Conservation (phyloP, 2,113 vertebrate genomes). For the Ammodytes dubius region DNA sequence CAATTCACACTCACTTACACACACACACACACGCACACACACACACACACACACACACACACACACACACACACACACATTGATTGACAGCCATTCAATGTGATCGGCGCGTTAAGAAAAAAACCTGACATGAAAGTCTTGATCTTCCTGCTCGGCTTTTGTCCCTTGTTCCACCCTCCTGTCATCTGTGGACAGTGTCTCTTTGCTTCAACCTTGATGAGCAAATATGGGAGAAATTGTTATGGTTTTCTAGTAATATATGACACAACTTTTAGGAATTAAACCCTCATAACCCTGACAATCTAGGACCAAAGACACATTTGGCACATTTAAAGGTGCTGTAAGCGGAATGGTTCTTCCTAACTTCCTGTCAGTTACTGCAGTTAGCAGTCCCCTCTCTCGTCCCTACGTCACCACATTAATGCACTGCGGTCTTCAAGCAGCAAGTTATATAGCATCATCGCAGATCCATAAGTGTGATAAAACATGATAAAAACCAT, state of each 20-base stretch:
- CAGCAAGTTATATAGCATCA: too few species aligned
- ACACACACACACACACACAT: slow-evolving; percentile 49
- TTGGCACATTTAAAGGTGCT: too few species aligned
- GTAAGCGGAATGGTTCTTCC: too few species aligned
- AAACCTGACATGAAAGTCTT: slow-evolving; percentile 1
- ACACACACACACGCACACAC: slow-evolving; percentile 46
- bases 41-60: slow-evolving; percentile 48
- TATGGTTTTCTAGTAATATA: not conserved
- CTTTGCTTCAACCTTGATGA: not conserved
- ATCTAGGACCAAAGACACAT: not conserved
- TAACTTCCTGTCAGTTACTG: too few species aligned
- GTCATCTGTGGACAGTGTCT: not conserved
- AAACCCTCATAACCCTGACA: not conserved
- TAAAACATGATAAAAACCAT: too few species aligned
- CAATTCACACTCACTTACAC: slow-evolving; percentile 51
- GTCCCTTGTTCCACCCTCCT: not conserved
- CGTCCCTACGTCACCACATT: too few species aligned
- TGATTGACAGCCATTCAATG: slow-evolving; percentile 43
- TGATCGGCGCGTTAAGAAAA: slow-evolving; percentile 2
- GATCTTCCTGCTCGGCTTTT: slow-evolving; percentile 3
- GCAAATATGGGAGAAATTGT: not conserved
- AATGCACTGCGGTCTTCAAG: too few species aligned
- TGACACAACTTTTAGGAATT: not conserved
- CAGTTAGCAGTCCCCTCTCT: too few species aligned
- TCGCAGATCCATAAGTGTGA: too few species aligned